Conservation (phyloP, 2,113 vertebrate genomes). For the Pycnonotus jocosus region DNA sequence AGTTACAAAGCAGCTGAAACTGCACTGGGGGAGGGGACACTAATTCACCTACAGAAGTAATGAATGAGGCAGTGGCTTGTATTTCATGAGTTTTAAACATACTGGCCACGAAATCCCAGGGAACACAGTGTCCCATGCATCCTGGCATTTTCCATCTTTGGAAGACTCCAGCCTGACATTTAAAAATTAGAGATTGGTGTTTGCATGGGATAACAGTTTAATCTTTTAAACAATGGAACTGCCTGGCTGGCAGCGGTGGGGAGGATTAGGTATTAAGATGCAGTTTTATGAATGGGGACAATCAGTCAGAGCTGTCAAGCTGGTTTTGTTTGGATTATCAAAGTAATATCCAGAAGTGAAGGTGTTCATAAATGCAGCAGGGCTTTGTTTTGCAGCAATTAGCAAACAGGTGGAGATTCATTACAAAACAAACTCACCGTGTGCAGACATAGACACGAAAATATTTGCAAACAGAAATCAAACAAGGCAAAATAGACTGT, state of each 20-base stretch:
- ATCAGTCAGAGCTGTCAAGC: not conserved
- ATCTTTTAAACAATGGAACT: not conserved
- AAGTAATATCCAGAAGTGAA: not conserved
- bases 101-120: not conserved
- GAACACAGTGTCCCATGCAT: not conserved
- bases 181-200: not conserved
- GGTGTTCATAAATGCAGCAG: not conserved
- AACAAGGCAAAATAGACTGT: not conserved
- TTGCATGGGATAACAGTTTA: not conserved
- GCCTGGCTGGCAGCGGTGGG: not conserved
- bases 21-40: not conserved
- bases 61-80: not conserved
- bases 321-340: not conserved
- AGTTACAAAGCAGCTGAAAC: not conserved
- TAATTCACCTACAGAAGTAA: not conserved
- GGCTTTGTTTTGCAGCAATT: not conserved
- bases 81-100: not conserved
- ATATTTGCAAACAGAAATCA: not conserved
- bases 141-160: not conserved
- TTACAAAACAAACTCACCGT: not conserved
- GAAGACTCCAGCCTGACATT: not conserved
- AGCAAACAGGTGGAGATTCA: not conserved
- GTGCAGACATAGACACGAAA: rapidly evolving
- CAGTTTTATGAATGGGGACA: not conserved
- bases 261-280: not conserved